Conservation (phyloP, 2,888 invertebrate species). For the Uropetala carovei region DNA sequence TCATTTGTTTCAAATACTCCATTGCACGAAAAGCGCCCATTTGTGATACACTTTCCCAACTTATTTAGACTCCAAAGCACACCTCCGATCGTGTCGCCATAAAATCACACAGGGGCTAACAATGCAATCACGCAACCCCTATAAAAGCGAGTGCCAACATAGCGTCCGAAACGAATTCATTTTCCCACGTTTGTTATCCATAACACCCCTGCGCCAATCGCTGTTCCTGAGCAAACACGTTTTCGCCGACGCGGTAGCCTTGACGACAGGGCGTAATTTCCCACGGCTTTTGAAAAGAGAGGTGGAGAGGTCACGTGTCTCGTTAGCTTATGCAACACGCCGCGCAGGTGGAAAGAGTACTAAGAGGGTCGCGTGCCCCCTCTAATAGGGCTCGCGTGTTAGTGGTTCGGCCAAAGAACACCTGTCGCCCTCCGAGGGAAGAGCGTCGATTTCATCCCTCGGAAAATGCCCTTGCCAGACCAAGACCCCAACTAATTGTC, state of each 20-base stretch:
- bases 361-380: constrained; percentile 13
- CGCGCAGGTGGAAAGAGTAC: background rate
- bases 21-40: too few species aligned
- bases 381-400: background rate
- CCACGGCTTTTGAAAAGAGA: background rate
- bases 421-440: background rate
- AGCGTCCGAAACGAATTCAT: too few species aligned
- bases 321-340: background rate
- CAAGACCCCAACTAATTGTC: too few species aligned
- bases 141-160: too few species aligned
- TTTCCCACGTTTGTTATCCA: background rate
- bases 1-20: too few species aligned
- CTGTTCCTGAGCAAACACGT: background rate
- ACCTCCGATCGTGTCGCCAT: too few species aligned
- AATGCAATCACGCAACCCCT: too few species aligned
- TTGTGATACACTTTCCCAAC: too few species aligned
- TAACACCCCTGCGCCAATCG: background rate
- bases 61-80: too few species aligned
- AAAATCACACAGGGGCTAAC: too few species aligned
- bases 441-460: background rate
- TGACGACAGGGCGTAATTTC: constrained; percentile 24
- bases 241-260: background rate
- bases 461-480: background rate
- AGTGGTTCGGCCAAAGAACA: background rate
- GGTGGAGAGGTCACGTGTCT: background rate